Percentiles rank a stretch among this genome's conserved stretches.
phyloP scores from a whole-genome alignment of 2,888 invertebrate species.

The Andrena hattorfiana region DNA sequence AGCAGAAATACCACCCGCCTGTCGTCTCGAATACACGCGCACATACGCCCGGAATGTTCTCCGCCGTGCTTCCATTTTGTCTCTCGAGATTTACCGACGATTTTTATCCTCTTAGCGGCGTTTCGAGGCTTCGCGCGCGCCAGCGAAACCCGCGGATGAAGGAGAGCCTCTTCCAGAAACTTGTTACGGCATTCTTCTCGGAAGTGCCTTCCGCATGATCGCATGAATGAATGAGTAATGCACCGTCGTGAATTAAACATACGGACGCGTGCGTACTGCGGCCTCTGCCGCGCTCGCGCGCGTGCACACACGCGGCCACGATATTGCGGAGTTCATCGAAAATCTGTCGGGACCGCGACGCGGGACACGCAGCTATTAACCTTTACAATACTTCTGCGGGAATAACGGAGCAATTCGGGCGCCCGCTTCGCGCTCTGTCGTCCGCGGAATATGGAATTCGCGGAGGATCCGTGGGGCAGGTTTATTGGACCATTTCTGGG shows the following conservation, averaged over 20 bases:
- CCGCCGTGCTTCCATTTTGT: constrained; percentile 5
- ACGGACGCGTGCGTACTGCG: constrained; percentile 66
- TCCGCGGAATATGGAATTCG: constrained; percentile 4
- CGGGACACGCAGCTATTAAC: constrained; percentile 9
- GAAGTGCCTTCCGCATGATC: constrained; percentile 71
- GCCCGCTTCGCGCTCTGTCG: not conserved
- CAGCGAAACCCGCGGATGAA: constrained; percentile 12
- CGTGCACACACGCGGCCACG: not conserved
- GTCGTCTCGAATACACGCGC: not conserved
- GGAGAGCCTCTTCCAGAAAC: constrained; percentile 67
- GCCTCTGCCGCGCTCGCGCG: constrained; percentile 15
- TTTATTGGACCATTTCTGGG: not conserved
- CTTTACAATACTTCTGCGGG: not conserved
- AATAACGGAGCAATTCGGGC: constrained; percentile 5
- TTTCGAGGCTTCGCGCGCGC: constrained; percentile 32
- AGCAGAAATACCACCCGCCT: too few species aligned
- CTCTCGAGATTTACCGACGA: constrained; percentile 22
- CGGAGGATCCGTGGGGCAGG: not conserved
- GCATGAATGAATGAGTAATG: constrained; percentile 77
- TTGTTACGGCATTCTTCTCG: constrained; percentile 77
- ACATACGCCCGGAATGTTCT: not conserved
- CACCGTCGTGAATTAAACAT: constrained; percentile 79
- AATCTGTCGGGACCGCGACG: constrained; percentile 21
- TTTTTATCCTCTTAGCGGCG: constrained; percentile 44
- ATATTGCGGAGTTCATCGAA: constrained; percentile 32